Evolutionary conservation across 1,140 invertebrate species (phyloP).

Genomic region (Drosophila watanabei): DNA sequence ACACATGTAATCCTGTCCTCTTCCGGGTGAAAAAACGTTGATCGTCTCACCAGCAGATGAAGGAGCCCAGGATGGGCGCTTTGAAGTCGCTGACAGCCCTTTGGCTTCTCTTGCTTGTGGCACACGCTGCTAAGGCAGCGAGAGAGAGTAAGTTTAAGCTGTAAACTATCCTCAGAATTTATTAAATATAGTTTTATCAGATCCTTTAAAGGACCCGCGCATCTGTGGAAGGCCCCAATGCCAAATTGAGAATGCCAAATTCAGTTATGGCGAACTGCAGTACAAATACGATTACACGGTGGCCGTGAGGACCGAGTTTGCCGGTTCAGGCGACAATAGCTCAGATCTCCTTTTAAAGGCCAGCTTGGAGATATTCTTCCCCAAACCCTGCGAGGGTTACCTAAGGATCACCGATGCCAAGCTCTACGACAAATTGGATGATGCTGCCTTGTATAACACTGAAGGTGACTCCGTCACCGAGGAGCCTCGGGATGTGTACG

Average conservation of each 20-base stretch:
- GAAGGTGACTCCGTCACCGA: slow-evolving; percentile 1
- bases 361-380: slow-evolving; percentile 85
- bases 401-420: slow-evolving; percentile 66
- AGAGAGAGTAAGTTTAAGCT: slow-evolving; percentile 51
- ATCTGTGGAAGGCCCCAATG: slow-evolving; percentile 89
- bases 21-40: slow-evolving; percentile 6
- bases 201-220: slow-evolving; percentile 89
- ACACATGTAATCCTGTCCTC: slow-evolving; percentile 25
- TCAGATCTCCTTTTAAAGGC: slow-evolving; percentile 88
- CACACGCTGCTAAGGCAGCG: slow-evolving; percentile 36
- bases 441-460: not conserved
- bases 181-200: slow-evolving; percentile 69
- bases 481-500: slow-evolving; percentile 41
- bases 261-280: slow-evolving; percentile 87
- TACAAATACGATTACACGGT: slow-evolving; percentile 90
- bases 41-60: not conserved
- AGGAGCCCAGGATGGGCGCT: slow-evolving; percentile 59
- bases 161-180: not conserved
- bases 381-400: slow-evolving; percentile 78
- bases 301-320: slow-evolving; percentile 88
- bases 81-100: slow-evolving; percentile 30
- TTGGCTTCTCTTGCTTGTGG: slow-evolving; percentile 48
- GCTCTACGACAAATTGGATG: slow-evolving; percentile 56
- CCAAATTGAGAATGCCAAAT: slow-evolving; percentile 86
- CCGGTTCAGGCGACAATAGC: slow-evolving; percentile 89